Conservation (phyloP, 2,113 vertebrate species). For the Gavia stellata region DNA sequence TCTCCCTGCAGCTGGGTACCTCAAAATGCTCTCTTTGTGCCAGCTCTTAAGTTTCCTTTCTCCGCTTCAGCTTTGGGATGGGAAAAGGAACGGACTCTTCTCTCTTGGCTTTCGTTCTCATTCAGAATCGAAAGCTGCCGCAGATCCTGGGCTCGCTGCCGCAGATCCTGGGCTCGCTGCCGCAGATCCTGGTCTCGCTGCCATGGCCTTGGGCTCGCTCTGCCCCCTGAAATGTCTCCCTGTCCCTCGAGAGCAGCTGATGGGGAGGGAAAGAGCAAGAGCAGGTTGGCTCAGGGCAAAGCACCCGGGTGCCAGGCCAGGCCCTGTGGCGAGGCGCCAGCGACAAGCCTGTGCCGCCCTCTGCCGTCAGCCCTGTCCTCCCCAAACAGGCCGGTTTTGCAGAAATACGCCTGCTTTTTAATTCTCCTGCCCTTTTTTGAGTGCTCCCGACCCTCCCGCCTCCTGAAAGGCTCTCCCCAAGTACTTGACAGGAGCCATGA, state of each 20-base stretch:
- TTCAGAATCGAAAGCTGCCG: neutral
- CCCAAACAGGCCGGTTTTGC: neutral
- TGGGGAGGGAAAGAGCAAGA: neutral
- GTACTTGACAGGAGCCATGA: neutral
- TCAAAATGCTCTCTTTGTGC: neutral
- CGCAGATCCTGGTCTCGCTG: neutral
- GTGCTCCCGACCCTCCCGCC: rapidly evolving
- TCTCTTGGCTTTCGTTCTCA: neutral
- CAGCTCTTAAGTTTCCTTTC: slow-evolving; percentile 7
- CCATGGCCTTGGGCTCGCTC: neutral
- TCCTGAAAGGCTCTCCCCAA: neutral
- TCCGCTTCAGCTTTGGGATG: neutral
- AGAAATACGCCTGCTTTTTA: neutral
- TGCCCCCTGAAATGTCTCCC: neutral
- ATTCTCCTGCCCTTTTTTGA: neutral
- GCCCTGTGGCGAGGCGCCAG: rapidly evolving
- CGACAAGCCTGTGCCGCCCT: neutral
- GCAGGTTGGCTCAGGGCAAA: neutral
- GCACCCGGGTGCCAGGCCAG: neutral
- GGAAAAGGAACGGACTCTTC: slow-evolving; percentile 41
- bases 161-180: neutral
- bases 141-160: too few species aligned
- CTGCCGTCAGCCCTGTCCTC: neutral
- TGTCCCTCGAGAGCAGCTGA: neutral
- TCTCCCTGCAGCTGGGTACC: neutral